A percentile compares a stretch with the other conserved stretches of the same genome.
Conservation (phyloP, 2,113 vertebrate genomes). For the Chaetorhynchus papuensis region DNA sequence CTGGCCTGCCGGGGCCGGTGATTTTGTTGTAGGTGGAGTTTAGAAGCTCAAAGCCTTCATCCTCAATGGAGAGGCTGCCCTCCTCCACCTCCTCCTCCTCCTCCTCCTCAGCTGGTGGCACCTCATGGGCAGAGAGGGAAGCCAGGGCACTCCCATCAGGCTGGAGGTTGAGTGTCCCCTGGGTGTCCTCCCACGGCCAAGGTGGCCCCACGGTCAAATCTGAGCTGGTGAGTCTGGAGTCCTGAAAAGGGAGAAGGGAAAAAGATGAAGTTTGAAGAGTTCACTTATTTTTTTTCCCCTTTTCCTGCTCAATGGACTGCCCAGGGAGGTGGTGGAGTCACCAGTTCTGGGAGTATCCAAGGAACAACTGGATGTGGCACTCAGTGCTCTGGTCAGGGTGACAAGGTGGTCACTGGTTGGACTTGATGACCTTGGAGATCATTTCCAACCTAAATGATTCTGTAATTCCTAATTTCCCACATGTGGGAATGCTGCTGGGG, state of each 20-base stretch:
- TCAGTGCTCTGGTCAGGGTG: neutral
- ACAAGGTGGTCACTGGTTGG: neutral
- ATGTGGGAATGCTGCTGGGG: rapidly evolving
- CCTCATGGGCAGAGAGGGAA: neutral
- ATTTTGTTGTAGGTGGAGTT: slow-evolving; percentile 46
- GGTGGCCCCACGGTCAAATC: neutral
- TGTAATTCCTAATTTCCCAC: neutral
- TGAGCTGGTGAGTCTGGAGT: neutral
- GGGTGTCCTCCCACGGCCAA: neutral
- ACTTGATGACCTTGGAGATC: neutral
- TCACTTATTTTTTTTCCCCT: rapidly evolving
- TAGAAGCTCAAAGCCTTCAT: slow-evolving; percentile 50
- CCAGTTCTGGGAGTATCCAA: neutral
- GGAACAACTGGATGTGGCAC: neutral
- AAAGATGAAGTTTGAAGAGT: neutral
- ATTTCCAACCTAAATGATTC: neutral
- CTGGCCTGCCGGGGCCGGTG: neutral
- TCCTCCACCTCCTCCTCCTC: neutral
- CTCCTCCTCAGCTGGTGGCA: neutral
- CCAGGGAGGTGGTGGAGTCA: too few species aligned
- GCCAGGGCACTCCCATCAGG: neutral
- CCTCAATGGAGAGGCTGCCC: slow-evolving; percentile 4
- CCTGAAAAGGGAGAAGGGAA: neutral
- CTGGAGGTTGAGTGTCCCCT: neutral
- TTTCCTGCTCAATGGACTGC: neutral